Base-by-base conservation (phyloP, 2,888 invertebrate genomes). In the Chorisops tibialis region DNA sequence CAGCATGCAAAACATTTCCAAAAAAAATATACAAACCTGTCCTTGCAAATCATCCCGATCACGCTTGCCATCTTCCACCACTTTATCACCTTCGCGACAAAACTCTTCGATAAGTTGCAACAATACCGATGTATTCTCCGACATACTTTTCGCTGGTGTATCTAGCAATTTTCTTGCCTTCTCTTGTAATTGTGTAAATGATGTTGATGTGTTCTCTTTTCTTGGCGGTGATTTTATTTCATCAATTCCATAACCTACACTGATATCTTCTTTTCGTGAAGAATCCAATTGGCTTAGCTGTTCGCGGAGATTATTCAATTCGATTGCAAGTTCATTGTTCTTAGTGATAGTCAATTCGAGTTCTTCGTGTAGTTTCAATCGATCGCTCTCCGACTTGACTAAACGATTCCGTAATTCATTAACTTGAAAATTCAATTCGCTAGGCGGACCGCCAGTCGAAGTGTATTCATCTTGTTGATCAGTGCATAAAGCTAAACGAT, bases 1-100 rank as follows among this genome's bases (percentile, higher is more conserved):
- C n/a, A n/a, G 30, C 30, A 30, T 30, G 30, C 30, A 30, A 30
- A 7, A 30, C 5, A 30, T 7, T 30, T 7, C 9, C 30, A 30
- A 30, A 30, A n/a, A n/a, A n/a, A 19, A 4, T 37, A 52, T 47
- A 61, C 71, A 77, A 73, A 91, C 91, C 86, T 91, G 91, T 63
- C 86, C 84, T 49, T 85, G 83, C 66, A 91, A 76, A 73, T 91
- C 91, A 66, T 87, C 87, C 21, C 83, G 81, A 68, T 90, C 89
- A 52, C 79, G 81, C 67, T 82, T 84, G 39, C 85, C 80, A 30
- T 81, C 82, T 60, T 90, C 89, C 11, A 85, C 75, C 62, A 88
- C 82, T 64, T 81, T 81, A 69, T 84, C 82, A 67, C 80, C 81
- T 71, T 83, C 81, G 59, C 80, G 76, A 65, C 82, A 83, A 41